These are phyloP conservation scores for Spea hammondii DNA, from an alignment of 2,797 vertebrate genomes.

Conservation along the genomic window DNA sequence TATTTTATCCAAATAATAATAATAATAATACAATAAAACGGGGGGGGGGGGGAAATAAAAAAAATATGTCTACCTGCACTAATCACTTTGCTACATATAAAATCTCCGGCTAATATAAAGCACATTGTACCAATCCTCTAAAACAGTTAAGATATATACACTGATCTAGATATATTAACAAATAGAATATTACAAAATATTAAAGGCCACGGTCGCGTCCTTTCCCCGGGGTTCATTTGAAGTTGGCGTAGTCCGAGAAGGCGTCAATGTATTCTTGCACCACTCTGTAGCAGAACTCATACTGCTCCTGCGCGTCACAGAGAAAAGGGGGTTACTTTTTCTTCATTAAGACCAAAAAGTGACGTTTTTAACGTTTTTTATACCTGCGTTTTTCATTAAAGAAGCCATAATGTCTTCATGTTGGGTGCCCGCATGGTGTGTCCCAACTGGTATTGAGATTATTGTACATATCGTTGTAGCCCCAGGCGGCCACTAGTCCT, in stretches of 20 bases:
- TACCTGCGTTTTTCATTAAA: too few relatives aligned
- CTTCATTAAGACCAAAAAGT: background rate
- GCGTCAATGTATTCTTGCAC: slow-evolving; percentile 98
- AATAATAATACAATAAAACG: slow-evolving; percentile 61
- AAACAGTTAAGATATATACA: slow-evolving; percentile 90
- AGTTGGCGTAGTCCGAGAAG: slow-evolving; percentile 99
- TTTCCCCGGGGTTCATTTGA: slow-evolving; percentile 76
- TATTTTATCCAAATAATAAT: slow-evolving; percentile 72
- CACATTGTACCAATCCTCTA: slow-evolving; percentile 85
- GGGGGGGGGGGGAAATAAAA: slow-evolving; percentile 65
- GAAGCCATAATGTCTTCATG: too few relatives aligned
- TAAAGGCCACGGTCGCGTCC: slow-evolving; percentile 85
- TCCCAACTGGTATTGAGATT: too few relatives aligned
- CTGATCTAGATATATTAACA: slow-evolving; percentile 84
- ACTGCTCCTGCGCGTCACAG: slow-evolving; percentile 83
- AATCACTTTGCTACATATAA: slow-evolving; percentile 89
- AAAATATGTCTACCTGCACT: slow-evolving; percentile 64
- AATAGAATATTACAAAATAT: slow-evolving; percentile 98
- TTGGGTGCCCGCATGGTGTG: too few relatives aligned
- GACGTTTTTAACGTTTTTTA: too few relatives aligned
- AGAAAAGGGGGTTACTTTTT: background rate
- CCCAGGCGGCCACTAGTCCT: too few relatives aligned
- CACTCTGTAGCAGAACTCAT: slow-evolving; percentile 99
- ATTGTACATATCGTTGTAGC: too few relatives aligned
- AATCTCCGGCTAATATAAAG: slow-evolving; percentile 89